These are phyloP conservation scores for Leptinotarsa haldemani DNA, from an alignment of 2,888 invertebrate genomes.

Conservation along the genomic window DNA sequence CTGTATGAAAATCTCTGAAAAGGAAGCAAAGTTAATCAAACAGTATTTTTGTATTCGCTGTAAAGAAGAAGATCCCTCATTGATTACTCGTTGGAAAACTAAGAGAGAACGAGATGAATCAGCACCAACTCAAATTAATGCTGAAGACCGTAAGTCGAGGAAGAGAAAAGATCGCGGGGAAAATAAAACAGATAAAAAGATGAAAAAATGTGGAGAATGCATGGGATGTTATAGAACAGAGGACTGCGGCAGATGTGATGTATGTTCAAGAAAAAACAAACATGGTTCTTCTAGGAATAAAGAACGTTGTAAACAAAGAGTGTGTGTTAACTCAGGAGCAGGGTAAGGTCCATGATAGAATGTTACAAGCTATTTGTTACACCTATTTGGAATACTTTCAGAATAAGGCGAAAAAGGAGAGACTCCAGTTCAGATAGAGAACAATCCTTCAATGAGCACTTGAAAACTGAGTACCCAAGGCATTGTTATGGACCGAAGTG, in stretches of 20 bases:
- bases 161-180: slow-evolving; percentile 60
- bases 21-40: slow-evolving; percentile 92
- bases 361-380: background rate
- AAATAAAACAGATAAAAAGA: slow-evolving; percentile 64
- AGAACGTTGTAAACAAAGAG: slow-evolving; percentile 69
- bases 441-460: slow-evolving; percentile 67
- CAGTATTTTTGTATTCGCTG: slow-evolving; percentile 93
- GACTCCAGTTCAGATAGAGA: slow-evolving; percentile 64
- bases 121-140: slow-evolving; percentile 39
- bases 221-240: slow-evolving; percentile 77
- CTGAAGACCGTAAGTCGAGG: slow-evolving; percentile 57
- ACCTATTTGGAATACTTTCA: slow-evolving; percentile 57
- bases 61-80: slow-evolving; percentile 82
- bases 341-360: slow-evolving; percentile 51
- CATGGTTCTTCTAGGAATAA: slow-evolving; percentile 56
- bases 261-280: slow-evolving; percentile 66
- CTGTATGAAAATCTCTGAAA: slow-evolving; percentile 94
- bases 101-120: slow-evolving; percentile 53
- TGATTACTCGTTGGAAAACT: slow-evolving; percentile 71
- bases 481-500: slow-evolving; percentile 96
- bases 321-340: slow-evolving; percentile 65
- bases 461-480: slow-evolving; percentile 73
- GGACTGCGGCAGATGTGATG: slow-evolving; percentile 79
- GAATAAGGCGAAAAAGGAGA: slow-evolving; percentile 58
- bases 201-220: slow-evolving; percentile 79